Percentiles rank a stretch among this genome's conserved stretches.
These are phyloP conservation scores for Recurvirostra avosetta DNA, from an alignment of 2,113 vertebrate genomes.

Conservation along the genomic window DNA sequence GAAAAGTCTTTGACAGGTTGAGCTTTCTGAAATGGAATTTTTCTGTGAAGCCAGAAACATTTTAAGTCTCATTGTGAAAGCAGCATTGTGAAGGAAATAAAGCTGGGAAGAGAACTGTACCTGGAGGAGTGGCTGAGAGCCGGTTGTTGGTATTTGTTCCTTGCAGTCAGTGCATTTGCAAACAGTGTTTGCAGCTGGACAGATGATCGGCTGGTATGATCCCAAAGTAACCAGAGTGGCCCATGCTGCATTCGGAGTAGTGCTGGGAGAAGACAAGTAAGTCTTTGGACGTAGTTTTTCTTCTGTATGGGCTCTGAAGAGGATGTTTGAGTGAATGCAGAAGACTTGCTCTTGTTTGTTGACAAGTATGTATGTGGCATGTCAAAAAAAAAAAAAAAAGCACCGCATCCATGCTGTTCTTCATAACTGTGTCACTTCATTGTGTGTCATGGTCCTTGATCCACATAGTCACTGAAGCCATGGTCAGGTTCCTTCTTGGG, in stretches of 20 bases:
- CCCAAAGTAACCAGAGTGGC: slow-evolving; percentile 86
- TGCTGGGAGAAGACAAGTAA: slow-evolving; percentile 98
- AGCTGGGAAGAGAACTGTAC: not conserved
- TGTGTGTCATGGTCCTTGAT: not conserved
- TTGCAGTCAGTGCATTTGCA: slow-evolving; percentile 88
- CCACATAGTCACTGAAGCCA: not conserved
- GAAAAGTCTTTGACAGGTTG: not conserved
- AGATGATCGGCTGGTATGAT: slow-evolving; percentile 94
- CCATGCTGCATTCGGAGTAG: slow-evolving; percentile 93
- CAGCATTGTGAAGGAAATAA: not conserved
- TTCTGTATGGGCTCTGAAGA: not conserved
- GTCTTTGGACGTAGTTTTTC: slow-evolving; percentile 27
- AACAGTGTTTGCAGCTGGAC: slow-evolving; percentile 85
- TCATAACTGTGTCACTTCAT: not conserved
- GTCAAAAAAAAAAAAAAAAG: not conserved
- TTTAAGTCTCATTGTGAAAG: not conserved
- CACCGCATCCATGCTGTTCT: not conserved
- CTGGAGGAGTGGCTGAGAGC: not conserved
- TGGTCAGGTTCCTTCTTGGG: not conserved
- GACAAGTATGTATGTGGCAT: not conserved
- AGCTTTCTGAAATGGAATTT: not conserved
- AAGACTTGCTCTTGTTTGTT: not conserved
- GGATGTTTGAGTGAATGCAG: not conserved
- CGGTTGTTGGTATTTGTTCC: not conserved
- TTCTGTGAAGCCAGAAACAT: not conserved